phyloP scores from a whole-genome alignment of 2,888 invertebrate genomes.

The Periphyllus acericola region DNA sequence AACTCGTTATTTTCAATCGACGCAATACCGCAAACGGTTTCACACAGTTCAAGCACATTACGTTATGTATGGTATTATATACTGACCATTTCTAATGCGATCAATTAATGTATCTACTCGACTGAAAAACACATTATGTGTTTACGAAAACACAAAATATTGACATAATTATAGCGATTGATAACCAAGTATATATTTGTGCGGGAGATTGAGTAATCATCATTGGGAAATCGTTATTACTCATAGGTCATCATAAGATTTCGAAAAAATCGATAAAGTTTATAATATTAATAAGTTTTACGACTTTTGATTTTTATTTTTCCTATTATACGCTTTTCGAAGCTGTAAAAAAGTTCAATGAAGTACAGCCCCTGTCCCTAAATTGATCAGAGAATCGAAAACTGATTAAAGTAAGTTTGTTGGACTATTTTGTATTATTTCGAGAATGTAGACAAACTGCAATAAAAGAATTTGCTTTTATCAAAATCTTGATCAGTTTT shows the following conservation, averaged over 20 bases:
- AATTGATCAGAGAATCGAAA: no score
- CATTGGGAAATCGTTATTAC: neutral
- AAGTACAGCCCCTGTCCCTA: no score
- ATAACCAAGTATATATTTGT: neutral
- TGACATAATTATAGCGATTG: neutral
- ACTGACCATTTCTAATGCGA: neutral
- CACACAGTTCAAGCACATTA: neutral
- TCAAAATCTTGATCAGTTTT: no score
- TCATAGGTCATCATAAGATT: neutral
- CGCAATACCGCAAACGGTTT: neutral
- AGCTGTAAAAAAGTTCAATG: no score
- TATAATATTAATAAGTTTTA: no score
- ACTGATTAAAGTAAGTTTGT: no score
- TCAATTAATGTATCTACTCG: neutral
- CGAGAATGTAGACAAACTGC: no score
- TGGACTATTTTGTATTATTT: no score
- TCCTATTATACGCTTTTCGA: no score
- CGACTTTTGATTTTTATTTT: no score
- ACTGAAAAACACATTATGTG: neutral
- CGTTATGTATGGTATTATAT: neutral
- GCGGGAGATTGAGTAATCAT: neutral
- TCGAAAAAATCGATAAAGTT: no score
- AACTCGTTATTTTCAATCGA: neutral
- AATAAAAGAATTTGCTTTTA: no score
- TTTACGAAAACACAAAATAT: neutral